phyloP scores from a whole-genome alignment of 2,888 invertebrate species.

The Drosophila borborema region DNA sequence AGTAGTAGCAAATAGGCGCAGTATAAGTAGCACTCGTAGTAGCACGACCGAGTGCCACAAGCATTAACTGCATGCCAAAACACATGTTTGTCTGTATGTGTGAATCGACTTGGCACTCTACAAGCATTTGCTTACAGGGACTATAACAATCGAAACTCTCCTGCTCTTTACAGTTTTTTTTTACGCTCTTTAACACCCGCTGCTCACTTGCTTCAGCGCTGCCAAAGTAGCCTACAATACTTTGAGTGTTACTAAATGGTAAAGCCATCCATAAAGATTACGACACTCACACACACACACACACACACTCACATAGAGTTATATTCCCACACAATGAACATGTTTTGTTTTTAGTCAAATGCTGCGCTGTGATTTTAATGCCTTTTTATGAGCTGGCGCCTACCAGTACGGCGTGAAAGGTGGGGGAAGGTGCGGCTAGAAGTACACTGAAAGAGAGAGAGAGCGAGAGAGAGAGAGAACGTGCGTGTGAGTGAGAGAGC shows the following conservation, averaged over 20 bases:
- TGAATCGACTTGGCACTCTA: too few species aligned
- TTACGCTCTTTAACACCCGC: neutral
- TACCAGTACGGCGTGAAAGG: neutral
- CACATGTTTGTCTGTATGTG: neutral
- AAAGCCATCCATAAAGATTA: conserved; percentile 55
- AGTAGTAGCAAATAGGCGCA: neutral
- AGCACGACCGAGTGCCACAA: neutral
- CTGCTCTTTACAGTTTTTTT: neutral
- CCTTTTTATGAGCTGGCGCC: conserved; percentile 52
- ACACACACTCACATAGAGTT: neutral
- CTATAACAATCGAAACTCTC: neutral
- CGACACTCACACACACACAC: neutral
- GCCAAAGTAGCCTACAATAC: neutral
- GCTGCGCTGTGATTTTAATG: conserved; percentile 59
- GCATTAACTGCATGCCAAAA: neutral
- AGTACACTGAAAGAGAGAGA: neutral
- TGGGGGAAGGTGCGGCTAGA: neutral
- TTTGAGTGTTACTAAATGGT: conserved; percentile 44
- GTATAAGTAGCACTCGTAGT: neutral
- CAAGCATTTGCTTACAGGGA: too few species aligned
- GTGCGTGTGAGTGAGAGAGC: neutral
- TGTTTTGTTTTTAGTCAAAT: conserved; percentile 62
- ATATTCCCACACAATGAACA: conserved; percentile 36
- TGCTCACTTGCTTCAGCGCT: neutral
- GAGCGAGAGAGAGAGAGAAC: neutral